These are phyloP conservation scores for Trogon surrucura DNA, from an alignment of 2,113 vertebrate species.

Conservation along the genomic window DNA sequence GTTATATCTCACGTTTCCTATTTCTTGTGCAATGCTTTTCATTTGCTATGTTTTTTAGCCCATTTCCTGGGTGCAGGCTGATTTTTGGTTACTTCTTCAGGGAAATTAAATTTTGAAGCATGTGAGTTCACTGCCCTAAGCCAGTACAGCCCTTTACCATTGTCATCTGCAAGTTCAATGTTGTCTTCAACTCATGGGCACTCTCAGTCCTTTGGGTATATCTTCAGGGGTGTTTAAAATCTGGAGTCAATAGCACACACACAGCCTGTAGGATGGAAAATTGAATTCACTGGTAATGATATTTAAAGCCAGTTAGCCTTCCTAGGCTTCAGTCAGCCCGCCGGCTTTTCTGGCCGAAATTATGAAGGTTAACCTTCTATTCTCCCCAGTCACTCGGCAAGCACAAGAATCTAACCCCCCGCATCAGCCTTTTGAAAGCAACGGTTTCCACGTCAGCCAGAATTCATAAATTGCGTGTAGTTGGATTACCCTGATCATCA, in stretches of 20 bases:
- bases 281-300: not conserved
- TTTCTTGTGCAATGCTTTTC: not conserved
- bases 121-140: rapidly evolving
- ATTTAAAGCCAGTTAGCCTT: not conserved
- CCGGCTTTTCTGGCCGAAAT: not conserved
- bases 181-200: not conserved
- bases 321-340: not conserved
- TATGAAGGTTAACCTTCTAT: not conserved
- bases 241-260: not conserved
- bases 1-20: not conserved
- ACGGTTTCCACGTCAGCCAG: not conserved
- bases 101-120: not conserved
- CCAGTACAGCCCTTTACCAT: not conserved
- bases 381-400: not conserved
- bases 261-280: not conserved
- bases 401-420: rapidly evolving
- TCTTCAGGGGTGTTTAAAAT: not conserved
- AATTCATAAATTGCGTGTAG: not conserved
- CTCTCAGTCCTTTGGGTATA: not conserved
- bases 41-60: not conserved
- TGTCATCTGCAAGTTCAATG: not conserved
- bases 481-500: not conserved
- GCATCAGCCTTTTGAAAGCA: not conserved
- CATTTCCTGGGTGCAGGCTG: not conserved
- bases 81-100: not conserved